Evolutionary conservation across 2,797 vertebrate species (phyloP), one percentile per base, ranked within the genome.

Genomic region (Sus cebifrons): DNA sequence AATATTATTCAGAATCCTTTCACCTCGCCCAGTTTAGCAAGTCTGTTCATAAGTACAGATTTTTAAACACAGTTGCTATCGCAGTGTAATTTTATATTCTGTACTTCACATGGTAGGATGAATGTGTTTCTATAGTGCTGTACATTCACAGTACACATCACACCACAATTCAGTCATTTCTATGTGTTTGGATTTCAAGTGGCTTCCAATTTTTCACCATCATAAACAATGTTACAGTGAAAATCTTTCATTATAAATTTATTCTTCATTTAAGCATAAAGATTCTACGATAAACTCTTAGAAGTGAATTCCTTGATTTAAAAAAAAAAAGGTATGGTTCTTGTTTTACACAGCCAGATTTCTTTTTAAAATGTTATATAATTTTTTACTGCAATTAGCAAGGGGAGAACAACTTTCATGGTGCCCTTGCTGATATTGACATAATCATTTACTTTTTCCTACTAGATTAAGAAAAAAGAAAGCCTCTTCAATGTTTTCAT

Each of bases 231-330:
- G 52, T 71, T 60, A 27, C 67, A n/a, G 62, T 93, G 27, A 75
- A 96, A 91, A 74, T 81, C 44, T 93, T 29, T 75, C 18, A 91
- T 84, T 27, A 68, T 74, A 60, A 78, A 40, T 16, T 62, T 92
- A 89, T 90, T 64, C 32, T 60, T 75, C 56, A 64, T 82, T 18
- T 92, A 67, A 79, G 29, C 62, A 58, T 60, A 36, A 36, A 36
- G 36, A 36, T 36, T 65, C 49, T 40, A 83, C 7, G 32, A 54
- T 77, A 90, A 88, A 71, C 29, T 86, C 85, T 32, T n/a, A 58
- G 68, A 65, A 95, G 25, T 68, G 60, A 96, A 8, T 17, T 64
- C 29, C 74, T 68, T 83, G 18, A 32, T 89, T 74, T 14, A 67
- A 49, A 49, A 49, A 21, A 21, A n/a, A 67, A 89, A 78, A 79